Conservation (phyloP, 2,113 vertebrate species). For the Nothoprocta perdicaria region DNA sequence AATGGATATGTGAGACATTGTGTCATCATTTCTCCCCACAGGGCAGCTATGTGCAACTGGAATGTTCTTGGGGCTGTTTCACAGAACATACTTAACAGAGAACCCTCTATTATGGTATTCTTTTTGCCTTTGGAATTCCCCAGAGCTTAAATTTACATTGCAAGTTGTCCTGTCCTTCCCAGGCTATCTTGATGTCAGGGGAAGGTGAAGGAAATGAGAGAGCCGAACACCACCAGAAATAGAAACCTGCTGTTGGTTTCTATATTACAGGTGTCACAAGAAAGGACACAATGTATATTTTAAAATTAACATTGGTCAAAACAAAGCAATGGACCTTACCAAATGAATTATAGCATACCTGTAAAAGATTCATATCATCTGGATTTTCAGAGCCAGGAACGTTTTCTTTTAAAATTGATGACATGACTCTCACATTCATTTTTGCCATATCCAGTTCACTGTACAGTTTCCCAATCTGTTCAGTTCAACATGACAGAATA, state of each 20-base stretch:
- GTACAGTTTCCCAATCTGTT: constrained; percentile 81
- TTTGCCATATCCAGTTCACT: constrained; percentile 84
- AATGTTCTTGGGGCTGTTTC: constrained; percentile 58
- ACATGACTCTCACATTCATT: constrained; percentile 82
- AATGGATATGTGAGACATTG: background rate
- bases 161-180: constrained; percentile 4
- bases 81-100: constrained; percentile 19
- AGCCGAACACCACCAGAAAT: background rate
- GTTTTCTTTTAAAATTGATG: constrained; percentile 79
- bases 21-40: constrained; percentile 24
- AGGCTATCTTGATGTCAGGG: background rate
- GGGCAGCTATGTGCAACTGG: background rate
- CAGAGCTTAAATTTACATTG: constrained; percentile 28
- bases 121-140: constrained; percentile 41
- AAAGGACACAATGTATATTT: background rate
- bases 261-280: background rate
- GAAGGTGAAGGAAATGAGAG: background rate
- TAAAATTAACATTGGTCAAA: background rate
- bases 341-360: constrained; percentile 62
- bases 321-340: background rate
- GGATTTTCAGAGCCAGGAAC: constrained; percentile 75
- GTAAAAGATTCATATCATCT: constrained; percentile 77
- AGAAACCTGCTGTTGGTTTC: background rate
- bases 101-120: constrained; percentile 52
- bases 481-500: background rate